phyloP scores from a whole-genome alignment of 2,888 invertebrate species.

The Thymelicus sylvestris region DNA sequence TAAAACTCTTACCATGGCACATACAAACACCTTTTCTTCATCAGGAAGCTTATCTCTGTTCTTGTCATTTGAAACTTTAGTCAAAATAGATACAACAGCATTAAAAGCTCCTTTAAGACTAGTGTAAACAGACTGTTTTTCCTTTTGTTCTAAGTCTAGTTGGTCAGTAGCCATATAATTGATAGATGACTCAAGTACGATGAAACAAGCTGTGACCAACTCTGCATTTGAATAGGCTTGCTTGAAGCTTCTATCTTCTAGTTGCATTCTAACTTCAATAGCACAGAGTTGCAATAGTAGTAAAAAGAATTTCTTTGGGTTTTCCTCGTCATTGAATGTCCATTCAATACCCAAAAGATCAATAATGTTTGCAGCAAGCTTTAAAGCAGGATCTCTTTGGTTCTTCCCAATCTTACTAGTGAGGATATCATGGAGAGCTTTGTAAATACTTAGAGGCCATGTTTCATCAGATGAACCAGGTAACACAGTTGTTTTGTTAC shows the following conservation, averaged over 20 bases:
- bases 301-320: constrained; percentile 93
- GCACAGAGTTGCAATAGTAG: constrained; percentile 93
- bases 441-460: constrained; percentile 93
- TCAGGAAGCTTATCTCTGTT: constrained; percentile 88
- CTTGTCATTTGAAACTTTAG: constrained; percentile 90
- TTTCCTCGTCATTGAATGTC: constrained; percentile 91
- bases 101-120: constrained; percentile 95
- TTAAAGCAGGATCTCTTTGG: constrained; percentile 95
- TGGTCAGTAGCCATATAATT: constrained; percentile 92
- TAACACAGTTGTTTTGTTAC: constrained; percentile 87
- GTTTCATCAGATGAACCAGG: constrained; percentile 88
- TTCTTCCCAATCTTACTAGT: constrained; percentile 94
- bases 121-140: constrained; percentile 95
- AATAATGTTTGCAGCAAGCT: constrained; percentile 91
- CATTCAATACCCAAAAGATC: constrained; percentile 94
- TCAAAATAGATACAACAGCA: constrained; percentile 90
- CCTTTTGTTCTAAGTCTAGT: constrained; percentile 94
- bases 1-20: constrained; percentile 92
- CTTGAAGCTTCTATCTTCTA: constrained; percentile 94
- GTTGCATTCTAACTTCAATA: constrained; percentile 96
- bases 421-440: constrained; percentile 92
- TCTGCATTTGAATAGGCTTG: constrained; percentile 91
- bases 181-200: constrained; percentile 91
- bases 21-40: constrained; percentile 91
- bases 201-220: constrained; percentile 92